Percentiles rank a stretch among this genome's conserved stretches.
phyloP scores from a whole-genome alignment of 1,140 invertebrate genomes.

The Ceratina japonica region DNA sequence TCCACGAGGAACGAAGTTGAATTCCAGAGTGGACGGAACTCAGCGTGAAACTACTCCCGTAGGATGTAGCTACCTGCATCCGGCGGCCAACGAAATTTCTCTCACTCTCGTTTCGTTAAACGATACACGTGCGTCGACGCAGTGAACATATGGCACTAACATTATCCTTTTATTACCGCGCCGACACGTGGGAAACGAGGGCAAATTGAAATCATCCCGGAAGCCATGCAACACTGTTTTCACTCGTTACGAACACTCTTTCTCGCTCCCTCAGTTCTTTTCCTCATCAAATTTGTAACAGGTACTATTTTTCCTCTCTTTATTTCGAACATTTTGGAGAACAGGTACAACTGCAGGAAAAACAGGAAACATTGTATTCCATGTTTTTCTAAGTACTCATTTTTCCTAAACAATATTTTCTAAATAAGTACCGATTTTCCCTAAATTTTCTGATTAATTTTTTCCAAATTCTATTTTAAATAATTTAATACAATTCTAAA shows the following conservation, averaged over 20 bases:
- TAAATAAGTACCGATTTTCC: too few species aligned
- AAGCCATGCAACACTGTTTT: neutral
- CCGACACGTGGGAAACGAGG: constrained; percentile 1
- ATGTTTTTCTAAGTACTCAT: too few species aligned
- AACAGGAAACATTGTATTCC: too few species aligned
- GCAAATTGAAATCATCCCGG: neutral
- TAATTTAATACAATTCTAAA: too few species aligned
- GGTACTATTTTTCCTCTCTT: neutral
- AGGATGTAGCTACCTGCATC: too few species aligned
- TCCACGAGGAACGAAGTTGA: neutral
- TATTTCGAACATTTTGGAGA: neutral
- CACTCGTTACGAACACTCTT: neutral
- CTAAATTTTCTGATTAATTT: too few species aligned
- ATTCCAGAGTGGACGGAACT: neutral
- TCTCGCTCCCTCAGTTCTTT: too few species aligned
- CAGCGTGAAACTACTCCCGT: too few species aligned
- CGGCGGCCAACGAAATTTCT: neutral
- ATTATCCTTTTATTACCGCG: neutral
- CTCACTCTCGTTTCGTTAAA: neutral
- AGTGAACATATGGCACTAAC: constrained; percentile 3
- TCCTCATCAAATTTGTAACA: neutral
- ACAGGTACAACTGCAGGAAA: too few species aligned
- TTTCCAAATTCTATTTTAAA: too few species aligned
- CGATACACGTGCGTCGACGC: neutral
- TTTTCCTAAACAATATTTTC: too few species aligned